phyloP scores from a whole-genome alignment of 2,888 invertebrate genomes.

The Cheilosia soror region DNA sequence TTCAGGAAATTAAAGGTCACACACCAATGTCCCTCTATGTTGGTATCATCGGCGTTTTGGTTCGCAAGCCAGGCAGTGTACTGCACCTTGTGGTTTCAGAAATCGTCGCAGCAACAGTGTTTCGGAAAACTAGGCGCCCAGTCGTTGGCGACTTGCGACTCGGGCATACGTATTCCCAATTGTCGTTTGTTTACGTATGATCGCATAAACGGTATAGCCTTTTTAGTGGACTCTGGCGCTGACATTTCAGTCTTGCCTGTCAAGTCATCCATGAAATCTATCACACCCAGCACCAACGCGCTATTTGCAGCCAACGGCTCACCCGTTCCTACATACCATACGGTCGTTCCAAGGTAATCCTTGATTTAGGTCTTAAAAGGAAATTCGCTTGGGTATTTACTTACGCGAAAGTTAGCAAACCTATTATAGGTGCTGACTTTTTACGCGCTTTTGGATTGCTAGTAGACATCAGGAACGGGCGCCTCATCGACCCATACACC shows the following conservation, averaged over 20 bases:
- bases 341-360: not conserved
- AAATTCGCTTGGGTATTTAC: not conserved
- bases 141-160: constrained; percentile 35
- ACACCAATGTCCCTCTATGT: not conserved
- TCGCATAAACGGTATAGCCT: not conserved
- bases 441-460: not conserved
- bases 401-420: not conserved
- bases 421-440: not conserved
- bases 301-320: not conserved
- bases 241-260: not conserved
- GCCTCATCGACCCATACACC: not conserved
- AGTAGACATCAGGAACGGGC: not conserved
- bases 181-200: not conserved
- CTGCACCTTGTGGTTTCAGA: not conserved
- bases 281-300: not conserved
- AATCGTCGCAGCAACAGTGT: not conserved
- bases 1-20: not conserved
- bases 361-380: not conserved
- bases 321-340: not conserved
- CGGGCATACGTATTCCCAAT: not conserved
- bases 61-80: not conserved
- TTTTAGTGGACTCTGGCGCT: not conserved
- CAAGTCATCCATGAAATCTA: not conserved
- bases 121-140: constrained; percentile 24
- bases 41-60: not conserved